These are phyloP conservation scores for Crossaster papposus DNA, from an alignment of 53 echinoderm and acorn worm genomes.

Conservation along the genomic window DNA sequence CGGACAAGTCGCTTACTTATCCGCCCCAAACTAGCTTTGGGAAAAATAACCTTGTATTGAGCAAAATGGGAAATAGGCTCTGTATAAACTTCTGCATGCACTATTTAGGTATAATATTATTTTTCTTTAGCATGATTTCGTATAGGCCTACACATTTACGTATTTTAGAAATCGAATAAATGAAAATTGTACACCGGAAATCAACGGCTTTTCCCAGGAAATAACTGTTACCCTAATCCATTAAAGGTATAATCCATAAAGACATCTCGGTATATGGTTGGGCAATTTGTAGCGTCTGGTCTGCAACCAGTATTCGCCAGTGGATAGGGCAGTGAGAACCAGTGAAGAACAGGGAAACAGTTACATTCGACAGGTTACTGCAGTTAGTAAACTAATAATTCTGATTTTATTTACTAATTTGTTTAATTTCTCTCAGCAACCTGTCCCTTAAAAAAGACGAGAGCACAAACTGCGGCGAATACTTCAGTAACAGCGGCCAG, in stretches of 20 bases:
- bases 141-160: not conserved
- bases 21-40: not conserved
- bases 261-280: no score
- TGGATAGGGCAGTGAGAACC: no score
- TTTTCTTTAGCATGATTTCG: not conserved
- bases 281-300: no score
- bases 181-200: no score
- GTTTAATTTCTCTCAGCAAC: slow-evolving; percentile 13
- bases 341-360: no score
- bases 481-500: slow-evolving; percentile 31
- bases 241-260: no score
- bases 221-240: no score
- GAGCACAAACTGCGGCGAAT: slow-evolving; percentile 32
- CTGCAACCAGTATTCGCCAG: no score
- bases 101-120: not conserved
- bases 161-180: not conserved
- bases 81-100: not conserved
- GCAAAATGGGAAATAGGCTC: not conserved
- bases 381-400: not conserved
- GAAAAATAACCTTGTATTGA: not conserved
- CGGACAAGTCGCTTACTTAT: not conserved
- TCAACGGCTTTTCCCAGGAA: no score
- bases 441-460: slow-evolving; percentile 35
- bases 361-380: not conserved
- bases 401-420: not conserved